A percentile compares a stretch with the other conserved stretches of the same genome.
Conservation (phyloP, 1,140 invertebrate species). For the Anastrepha obliqua region DNA sequence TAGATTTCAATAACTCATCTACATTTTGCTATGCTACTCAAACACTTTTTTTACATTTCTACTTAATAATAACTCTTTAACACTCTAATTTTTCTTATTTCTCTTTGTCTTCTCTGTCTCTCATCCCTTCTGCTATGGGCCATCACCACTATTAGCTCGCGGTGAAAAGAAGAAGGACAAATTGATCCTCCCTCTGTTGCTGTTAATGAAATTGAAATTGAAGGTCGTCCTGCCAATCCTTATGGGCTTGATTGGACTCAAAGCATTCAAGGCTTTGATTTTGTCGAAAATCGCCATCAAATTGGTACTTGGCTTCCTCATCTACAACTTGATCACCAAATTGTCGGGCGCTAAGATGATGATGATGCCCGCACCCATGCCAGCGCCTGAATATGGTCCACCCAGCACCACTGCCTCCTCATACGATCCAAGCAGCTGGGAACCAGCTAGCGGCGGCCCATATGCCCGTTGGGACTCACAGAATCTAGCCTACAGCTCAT, state of each 20-base stretch:
- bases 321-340: conserved; percentile 84
- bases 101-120: neutral
- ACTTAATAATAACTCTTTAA: neutral
- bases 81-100: neutral
- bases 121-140: neutral
- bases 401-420: conserved; percentile 80
- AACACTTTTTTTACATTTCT: neutral
- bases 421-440: conserved; percentile 82
- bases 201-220: conserved; percentile 87
- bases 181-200: conserved; percentile 83
- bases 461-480: conserved; percentile 85
- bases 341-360: conserved; percentile 84
- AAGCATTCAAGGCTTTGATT: conserved; percentile 87
- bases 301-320: conserved; percentile 86
- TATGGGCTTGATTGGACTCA: conserved; percentile 84
- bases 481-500: conserved; percentile 86
- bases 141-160: conserved; percentile 60
- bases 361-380: conserved; percentile 78
- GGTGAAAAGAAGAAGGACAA: conserved; percentile 81
- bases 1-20: too few relatives aligned
- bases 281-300: conserved; percentile 87
- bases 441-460: conserved; percentile 80
- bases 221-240: conserved; percentile 89
- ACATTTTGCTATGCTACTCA: too few relatives aligned
- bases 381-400: conserved; percentile 79